Evolutionary conservation across 2,888 invertebrate species (phyloP), one percentile per base, ranked within the genome.

Genomic region (Hermaeophaga mercurialis): DNA sequence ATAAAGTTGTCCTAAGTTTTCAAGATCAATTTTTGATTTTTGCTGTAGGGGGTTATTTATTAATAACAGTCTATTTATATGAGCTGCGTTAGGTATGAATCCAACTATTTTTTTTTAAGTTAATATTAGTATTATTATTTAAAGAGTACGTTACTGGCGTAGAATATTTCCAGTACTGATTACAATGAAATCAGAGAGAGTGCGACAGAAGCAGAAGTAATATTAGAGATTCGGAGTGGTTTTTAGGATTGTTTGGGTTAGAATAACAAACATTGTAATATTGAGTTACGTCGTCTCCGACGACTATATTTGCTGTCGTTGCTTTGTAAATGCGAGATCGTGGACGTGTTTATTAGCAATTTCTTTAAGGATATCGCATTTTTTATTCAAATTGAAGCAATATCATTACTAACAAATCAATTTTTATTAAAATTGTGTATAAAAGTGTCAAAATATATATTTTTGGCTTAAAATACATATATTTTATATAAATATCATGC

Each of bases 231-330:
- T 34, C 34, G 45, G 54, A 45, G 61, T 54, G 58, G 61, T 54
- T 61, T 58, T 53, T 43, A 49, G 56, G 46, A 58, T 56, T 56
- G 61, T 58, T 54, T 56, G 58, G 54, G 45, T 58, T 50, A 43
- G 47, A 54, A 54, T 49, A 56, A 54, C 61, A 61, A 61, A 61
- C 58, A 52, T 18, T 31, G 54, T 56, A 38, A 52, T 61, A 61
- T 61, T 47, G 48, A 54, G 56, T 61, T 58, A 56, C 50, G 47
- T 24, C 41, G 50, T 43, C 36, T 14, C 12, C 17, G 17, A 14
- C 11, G 11, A 41, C 54, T 47, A 18, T 39, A 47, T 54, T 38
- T 45, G 53, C 47, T 41, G 19, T 31, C 18, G 33, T 2, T 36
- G 8, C 17, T 15, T 36, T 11, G 17, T 36, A 9, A 17, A 17